Conservation (phyloP, 1,140 invertebrate genomes). For the Trialeurodes vaporariorum region DNA sequence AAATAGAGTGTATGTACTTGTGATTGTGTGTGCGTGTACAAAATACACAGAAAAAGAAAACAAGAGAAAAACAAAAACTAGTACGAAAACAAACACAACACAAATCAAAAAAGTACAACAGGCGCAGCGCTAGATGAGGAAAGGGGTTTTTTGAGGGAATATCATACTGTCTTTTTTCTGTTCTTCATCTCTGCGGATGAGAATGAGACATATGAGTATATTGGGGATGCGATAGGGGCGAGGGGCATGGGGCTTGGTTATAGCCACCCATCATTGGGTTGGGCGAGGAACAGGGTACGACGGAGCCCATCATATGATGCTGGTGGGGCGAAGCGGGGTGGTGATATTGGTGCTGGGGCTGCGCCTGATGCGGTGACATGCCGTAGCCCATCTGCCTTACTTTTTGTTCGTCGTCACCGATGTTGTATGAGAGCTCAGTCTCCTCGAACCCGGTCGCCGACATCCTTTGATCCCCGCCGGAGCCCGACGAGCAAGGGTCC, state of each 20-base stretch:
- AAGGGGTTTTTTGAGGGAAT: too few species aligned
- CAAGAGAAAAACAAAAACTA: too few species aligned
- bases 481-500: constrained; percentile 65
- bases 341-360: constrained; percentile 45
- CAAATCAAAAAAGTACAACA: too few species aligned
- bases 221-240: constrained; percentile 43
- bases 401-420: constrained; percentile 88
- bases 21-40: too few species aligned
- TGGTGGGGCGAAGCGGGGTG: constrained; percentile 32
- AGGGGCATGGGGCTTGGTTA: constrained; percentile 46
- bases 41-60: too few species aligned
- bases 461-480: constrained; percentile 80
- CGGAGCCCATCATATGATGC: constrained; percentile 31
- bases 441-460: constrained; percentile 97
- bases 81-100: too few species aligned
- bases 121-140: too few species aligned
- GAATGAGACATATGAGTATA: constrained; percentile 48
- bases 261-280: constrained; percentile 39
- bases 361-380: constrained; percentile 48
- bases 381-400: constrained; percentile 85
- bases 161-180: constrained; percentile 5
- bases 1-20: too few species aligned
- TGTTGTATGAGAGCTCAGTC: constrained; percentile 93
- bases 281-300: constrained; percentile 45
- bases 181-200: constrained; percentile 56